phyloP scores from a whole-genome alignment of 2,113 vertebrate species.

The Antechinus flavipes region DNA sequence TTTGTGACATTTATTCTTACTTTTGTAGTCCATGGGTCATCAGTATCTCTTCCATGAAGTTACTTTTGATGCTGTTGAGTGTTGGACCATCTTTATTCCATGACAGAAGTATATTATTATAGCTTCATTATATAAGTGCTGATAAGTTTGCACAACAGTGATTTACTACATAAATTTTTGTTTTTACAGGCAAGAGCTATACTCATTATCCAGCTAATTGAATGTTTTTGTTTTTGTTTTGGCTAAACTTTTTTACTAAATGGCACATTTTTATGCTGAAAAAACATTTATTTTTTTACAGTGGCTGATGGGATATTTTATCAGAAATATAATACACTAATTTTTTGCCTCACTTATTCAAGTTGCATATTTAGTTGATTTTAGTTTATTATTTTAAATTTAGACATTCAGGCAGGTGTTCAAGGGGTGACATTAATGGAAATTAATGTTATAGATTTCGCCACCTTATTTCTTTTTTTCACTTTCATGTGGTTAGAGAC shows the following conservation, averaged over 20 bases:
- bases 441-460: no score
- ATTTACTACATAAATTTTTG: not conserved
- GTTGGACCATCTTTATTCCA: not conserved
- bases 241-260: not conserved
- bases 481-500: no score
- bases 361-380: conserved; percentile 1
- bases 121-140: not conserved
- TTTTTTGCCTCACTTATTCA: not conserved
- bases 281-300: conserved; percentile 10
- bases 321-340: not conserved
- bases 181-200: not conserved
- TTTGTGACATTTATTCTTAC: conserved; percentile 34
- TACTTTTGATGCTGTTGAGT: not conserved
- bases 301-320: not conserved
- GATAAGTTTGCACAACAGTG: not conserved
- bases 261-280: not conserved
- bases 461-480: no score
- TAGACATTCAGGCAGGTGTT: not conserved
- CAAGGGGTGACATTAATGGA: not conserved
- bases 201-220: not conserved
- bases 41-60: not conserved
- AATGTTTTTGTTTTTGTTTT: not conserved
- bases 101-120: not conserved
- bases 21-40: not conserved
- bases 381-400: not conserved